Evolutionary conservation across 2,888 invertebrate genomes (phyloP), one percentile per base, ranked within the genome.

Genomic region (Apamea epomidion): DNA sequence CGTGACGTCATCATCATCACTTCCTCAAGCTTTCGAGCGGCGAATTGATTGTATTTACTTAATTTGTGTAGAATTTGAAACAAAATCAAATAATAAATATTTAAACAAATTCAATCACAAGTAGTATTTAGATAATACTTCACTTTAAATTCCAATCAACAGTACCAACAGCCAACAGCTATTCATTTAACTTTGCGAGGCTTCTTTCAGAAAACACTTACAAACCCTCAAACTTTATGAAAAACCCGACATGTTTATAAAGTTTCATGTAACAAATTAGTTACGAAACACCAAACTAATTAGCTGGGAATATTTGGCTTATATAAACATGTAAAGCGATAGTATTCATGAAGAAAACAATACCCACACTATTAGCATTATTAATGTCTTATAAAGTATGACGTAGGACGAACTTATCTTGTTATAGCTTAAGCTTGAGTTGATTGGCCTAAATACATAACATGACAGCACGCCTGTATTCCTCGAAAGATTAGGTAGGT

Each of bases 271-370:
- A 25, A 32, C 76, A 71, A 72, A 77, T 81, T 75, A 72, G 54
- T 67, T 48, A 67, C 68, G 87, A 74, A 89, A 87, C 74, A 60
- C 32, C 76, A 88, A 72, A 73, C 89, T 80, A 88, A 87, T 89
- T 78, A 74, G 64, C 32, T 1, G 48, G 21, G n/a, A 64, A 69
- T 54, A 79, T 77, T 81, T 78, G 21, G 73, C 65, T 73, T 74
- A 51, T 37, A 54, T 76, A 82, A 88, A 87, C 83, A 88, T n/a
- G 51, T 76, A 80, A 70, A 83, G 51, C 48, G 58, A 29, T 70
- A 51, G 29, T 71, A 14, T 78, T 65, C 7, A 70, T 67, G 16
- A 42, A 58, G 45, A 75, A 78, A 84, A 75, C 54, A 68, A 37
- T 16, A 70, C 48, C 48, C 4, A 48, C 45, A 25, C 37, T 60